Evolutionary conservation across 2,113 vertebrate genomes (phyloP), one percentile per base, ranked within the genome.

Genomic region (Leptosomus discolor): DNA sequence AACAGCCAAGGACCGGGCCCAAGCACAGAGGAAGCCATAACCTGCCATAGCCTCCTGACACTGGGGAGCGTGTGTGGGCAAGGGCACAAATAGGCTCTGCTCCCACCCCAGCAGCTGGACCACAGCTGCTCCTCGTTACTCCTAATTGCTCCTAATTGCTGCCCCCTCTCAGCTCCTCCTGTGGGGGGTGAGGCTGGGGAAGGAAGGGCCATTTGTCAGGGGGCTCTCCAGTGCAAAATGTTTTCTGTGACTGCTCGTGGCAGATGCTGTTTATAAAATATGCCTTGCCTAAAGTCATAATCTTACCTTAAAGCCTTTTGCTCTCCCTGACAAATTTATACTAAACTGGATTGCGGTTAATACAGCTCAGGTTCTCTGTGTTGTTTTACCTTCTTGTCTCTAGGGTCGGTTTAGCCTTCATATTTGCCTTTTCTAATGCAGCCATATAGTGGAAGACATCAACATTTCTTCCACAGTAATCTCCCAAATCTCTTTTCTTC

Each of bases 271-370:
- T 94, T 85, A 74, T 79, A 64, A 85, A 92, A 82, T 45, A 57
- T 19, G 26, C 37, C 63, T 92, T 94, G 48, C 84, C 58, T 88
- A n/a, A 95, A 92, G 61, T 94, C n/a, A 67, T 91, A 96, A 94
- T 95, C 94, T 96, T 91, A 85, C 74, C 84, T 95, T 94, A 96
- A 92, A 94, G 78, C 74, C 81, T 91, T 94, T 85, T 96, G 57
- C 12, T 95, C 57, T 91, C 53, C n/a, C 81, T 94, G 74, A 76
- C 67, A 94, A 95, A 85, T 97, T 95, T 92, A 50, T 79, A 68
- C 69, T 94, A 94, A 92, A 91, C 76, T 87, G 80, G 76, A 95
- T 87, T 87, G 86, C 56, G 73, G 89, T 92, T 95, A 95, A 96
- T 95, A 97, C 61, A 94, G 69, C 91, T 97, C 48, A 63, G 82